Evolutionary conservation across 2,797 vertebrate species (phyloP), one percentile per base, ranked within the genome.

Genomic region (Rhinatrema bivittatum): DNA sequence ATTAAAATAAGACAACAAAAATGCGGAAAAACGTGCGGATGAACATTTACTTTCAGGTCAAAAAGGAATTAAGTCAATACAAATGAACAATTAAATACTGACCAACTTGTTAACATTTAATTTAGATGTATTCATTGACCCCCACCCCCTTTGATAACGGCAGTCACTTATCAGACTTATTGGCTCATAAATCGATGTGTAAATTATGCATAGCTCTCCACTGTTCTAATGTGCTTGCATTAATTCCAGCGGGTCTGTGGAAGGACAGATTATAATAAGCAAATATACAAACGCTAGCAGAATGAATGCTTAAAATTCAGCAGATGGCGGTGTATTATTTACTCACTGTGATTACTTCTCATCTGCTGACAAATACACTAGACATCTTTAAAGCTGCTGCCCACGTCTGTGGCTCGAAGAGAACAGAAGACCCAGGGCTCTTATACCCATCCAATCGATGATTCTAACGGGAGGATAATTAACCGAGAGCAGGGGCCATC

Each of bases 121-220:
- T 70, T 52, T 61, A 60, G 46, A 20, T 42, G 22, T 19, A 51
- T 57, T 70, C 59, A 33, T 55, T 38, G 39, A 31, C 47, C 35
- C 47, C 35, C 51, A 35, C 24, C 62, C 9, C 46, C 46, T 22
- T 50, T 72, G 54, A 21, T 29, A 46, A 60, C 53, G 47, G 10
- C 15, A 37, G 13, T 35, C 39, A 49, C 35, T 45, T 60, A 36
- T 33, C 47, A 62, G 43, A 44, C 62, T 50, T 47, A 45, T 45
- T 56, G 44, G 33, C 42, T 42, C 56, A 69, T 62, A 56, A 65
- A 72, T 68, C 59, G 64, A 57, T 57, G 30, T 25, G 67, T 54
- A 62, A 65, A 63, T 64, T 65, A 63, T 46, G 50, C 55, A 16
- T n/a, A 8, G n/a, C 14, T 31, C 22, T 22, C n/a, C 15, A 56